phyloP scores from a whole-genome alignment of 2,888 invertebrate genomes.

The Xestia xanthographa region DNA sequence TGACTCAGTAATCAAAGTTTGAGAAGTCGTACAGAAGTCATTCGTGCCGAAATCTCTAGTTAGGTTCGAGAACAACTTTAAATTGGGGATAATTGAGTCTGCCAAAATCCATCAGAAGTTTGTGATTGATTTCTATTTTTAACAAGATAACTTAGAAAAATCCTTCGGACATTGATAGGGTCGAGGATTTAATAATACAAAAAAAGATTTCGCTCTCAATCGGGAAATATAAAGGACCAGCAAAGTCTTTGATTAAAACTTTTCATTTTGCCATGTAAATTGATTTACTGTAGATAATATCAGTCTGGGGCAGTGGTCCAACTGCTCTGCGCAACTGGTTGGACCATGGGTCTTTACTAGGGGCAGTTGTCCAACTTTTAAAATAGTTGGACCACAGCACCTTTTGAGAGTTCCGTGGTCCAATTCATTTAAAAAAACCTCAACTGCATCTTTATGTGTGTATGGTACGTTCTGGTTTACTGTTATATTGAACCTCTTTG shows the following conservation, averaged over 20 bases:
- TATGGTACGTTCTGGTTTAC: too few species aligned
- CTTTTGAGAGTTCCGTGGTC: too few species aligned
- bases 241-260: constrained; percentile 28
- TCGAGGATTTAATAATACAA: neutral
- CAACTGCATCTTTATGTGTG: too few species aligned
- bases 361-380: too few species aligned
- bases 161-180: neutral
- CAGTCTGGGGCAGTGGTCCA: too few species aligned
- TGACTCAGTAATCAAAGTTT: constrained; percentile 47
- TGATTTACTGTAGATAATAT: neutral
- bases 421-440: too few species aligned
- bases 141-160: constrained; percentile 55
- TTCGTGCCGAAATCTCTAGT: constrained; percentile 18
- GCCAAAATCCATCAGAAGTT: constrained; percentile 59
- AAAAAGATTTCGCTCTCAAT: constrained; percentile 2
- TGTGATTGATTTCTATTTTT: constrained; percentile 65
- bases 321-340: too few species aligned
- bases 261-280: constrained; percentile 4
- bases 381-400: too few species aligned
- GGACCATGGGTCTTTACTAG: too few species aligned
- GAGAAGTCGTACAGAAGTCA: constrained; percentile 40
- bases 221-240: neutral
- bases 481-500: too few species aligned
- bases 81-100: constrained; percentile 56
- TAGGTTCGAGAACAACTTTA: constrained; percentile 47